phyloP scores from a whole-genome alignment of 2,888 invertebrate species.

The Argyresthia goedartella region DNA sequence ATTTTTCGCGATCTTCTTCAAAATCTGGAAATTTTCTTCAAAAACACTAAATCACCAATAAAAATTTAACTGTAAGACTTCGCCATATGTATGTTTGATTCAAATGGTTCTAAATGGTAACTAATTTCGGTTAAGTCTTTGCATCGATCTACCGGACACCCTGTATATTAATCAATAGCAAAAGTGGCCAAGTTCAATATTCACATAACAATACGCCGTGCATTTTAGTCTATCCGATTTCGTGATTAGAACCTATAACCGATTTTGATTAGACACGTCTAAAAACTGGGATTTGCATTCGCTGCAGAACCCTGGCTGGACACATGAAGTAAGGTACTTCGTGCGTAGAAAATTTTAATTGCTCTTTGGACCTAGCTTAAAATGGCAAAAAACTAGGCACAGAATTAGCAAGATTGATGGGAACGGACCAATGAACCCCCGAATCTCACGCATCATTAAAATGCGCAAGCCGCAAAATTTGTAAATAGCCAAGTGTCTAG shows the following conservation, averaged over 20 bases:
- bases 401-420: slow-evolving; percentile 28
- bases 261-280: not conserved
- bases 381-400: not conserved
- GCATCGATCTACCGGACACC: too few species aligned
- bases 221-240: not conserved
- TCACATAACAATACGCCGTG: not conserved
- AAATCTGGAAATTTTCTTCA: too few species aligned
- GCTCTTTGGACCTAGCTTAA: slow-evolving; percentile 21
- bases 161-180: too few species aligned
- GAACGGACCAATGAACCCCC: slow-evolving; percentile 53
- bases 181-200: too few species aligned
- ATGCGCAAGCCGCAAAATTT: slow-evolving; percentile 57
- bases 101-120: too few species aligned
- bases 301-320: slow-evolving; percentile 32
- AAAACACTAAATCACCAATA: too few species aligned
- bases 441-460: slow-evolving; percentile 53
- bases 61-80: too few species aligned
- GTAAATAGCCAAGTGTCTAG: slow-evolving; percentile 59
- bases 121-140: too few species aligned
- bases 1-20: too few species aligned
- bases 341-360: slow-evolving; percentile 60
- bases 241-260: not conserved
- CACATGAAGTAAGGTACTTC: slow-evolving; percentile 25
- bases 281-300: slow-evolving; percentile 34
- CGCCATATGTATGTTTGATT: too few species aligned